Evolutionary conservation across 2,113 vertebrate genomes (phyloP), one percentile per base, ranked within the genome.

Genomic region (Onychostruthus taczanowskii): DNA sequence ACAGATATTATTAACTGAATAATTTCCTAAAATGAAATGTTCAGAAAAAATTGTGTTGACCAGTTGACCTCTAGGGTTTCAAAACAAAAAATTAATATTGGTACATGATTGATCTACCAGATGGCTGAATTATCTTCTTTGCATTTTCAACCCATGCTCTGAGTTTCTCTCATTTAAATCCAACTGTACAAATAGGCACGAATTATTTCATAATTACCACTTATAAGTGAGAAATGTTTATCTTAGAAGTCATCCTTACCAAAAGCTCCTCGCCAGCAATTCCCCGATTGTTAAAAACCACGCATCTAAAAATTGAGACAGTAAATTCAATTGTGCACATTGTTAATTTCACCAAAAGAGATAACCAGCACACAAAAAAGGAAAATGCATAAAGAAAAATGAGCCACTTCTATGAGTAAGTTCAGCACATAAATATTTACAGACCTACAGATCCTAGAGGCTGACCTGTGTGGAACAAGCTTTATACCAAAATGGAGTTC

Each of bases 281-380:
- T 87, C 98, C 98, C 75, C 98, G 98, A 93, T 98, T 98, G 96
- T 98, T 98, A 96, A 99, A 99, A 67, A 99, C 99, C 95, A 99
- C 99, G 64, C 99, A 99, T 97, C 99, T 99, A 98, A 97, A 99
- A 98, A 93, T 96, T 76, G 95, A 95, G 72, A 97, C 95, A 74
- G 84, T 16, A 95, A 93, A 91, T 78, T 80, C 52, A 78, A 20
- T 91, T 89, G 85, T 7, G 55, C 8, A 52, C 10, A 8, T 39
- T 22, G 30, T 30, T 67, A 31, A 43, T 53, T 78, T 35, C n/a
- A 75, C 33, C 37, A 26, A 35, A 84, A 85, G 55, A 53, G 17
- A 6, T 10, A 63, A 87, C 10, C 43, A 43, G 47, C 31, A 55
- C 21, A 70, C 6, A 30, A 9, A 37, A 26, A 62, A 8, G 2